Conservation (phyloP, 2,888 invertebrate genomes). For the Microctonus brassicae region DNA sequence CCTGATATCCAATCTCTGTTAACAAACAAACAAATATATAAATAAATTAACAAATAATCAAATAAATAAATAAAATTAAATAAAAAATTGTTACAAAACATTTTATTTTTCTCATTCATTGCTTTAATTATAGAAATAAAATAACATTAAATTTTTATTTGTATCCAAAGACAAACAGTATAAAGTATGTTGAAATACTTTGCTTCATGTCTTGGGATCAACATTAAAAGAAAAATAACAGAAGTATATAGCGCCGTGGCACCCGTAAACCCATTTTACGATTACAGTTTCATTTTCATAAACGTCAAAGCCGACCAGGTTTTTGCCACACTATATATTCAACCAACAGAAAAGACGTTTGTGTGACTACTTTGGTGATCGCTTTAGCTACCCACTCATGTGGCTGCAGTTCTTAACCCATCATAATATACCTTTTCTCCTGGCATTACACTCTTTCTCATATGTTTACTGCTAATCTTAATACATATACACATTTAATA, state of each 20-base stretch:
- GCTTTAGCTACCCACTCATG: not conserved
- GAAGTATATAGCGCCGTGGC: slow-evolving; percentile 35
- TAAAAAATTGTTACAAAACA: not conserved
- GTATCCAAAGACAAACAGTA: not conserved
- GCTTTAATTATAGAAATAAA: not conserved
- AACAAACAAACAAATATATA: slow-evolving; percentile 53
- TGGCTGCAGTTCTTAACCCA: slow-evolving; percentile 4
- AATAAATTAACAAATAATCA: slow-evolving; percentile 33
- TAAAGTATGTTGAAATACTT: not conserved
- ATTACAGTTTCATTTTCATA: slow-evolving; percentile 70
- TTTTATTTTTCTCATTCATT: slow-evolving; percentile 16
- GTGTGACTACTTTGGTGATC: slow-evolving; percentile 38
- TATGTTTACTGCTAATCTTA: not conserved
- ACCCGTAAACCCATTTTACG: slow-evolving; percentile 65
- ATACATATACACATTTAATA: not conserved
- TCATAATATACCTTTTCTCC: not conserved
- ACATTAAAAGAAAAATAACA: not conserved
- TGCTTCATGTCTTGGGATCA: not conserved
- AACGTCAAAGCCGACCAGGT: slow-evolving; percentile 63
- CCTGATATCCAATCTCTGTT: slow-evolving; percentile 95
- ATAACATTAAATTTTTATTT: not conserved
- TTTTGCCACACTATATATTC: slow-evolving; percentile 50
- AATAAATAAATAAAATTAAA: slow-evolving; percentile 38
- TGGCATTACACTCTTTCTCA: not conserved
- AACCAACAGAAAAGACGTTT: slow-evolving; percentile 22